Evolutionary conservation across 2,888 invertebrate genomes (phyloP).

Genomic region (Scaptomyza caliginosa): DNA sequence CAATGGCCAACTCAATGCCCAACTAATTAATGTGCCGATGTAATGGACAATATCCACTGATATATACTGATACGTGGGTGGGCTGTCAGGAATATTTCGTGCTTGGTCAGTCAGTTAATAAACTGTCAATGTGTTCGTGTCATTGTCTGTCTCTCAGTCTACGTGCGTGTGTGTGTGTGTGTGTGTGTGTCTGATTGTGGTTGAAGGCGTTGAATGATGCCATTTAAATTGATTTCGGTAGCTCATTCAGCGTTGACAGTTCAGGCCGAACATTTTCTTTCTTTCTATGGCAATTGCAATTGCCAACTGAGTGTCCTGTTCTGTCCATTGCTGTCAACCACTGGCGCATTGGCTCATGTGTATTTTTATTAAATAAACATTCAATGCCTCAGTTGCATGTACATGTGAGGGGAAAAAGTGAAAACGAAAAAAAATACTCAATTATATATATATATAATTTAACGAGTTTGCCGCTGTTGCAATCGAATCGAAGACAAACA

Average conservation of each 20-base stretch:
- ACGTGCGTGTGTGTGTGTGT: neutral
- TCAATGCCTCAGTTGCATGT: slow-evolving; percentile 4
- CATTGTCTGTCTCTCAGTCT: slow-evolving; percentile 19
- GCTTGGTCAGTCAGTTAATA: slow-evolving; percentile 67
- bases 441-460: too few species aligned
- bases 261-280: slow-evolving; percentile 4
- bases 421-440: slow-evolving; percentile 14
- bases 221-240: slow-evolving; percentile 77
- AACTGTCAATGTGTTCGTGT: slow-evolving; percentile 64
- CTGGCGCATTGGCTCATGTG: slow-evolving; percentile 47
- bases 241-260: slow-evolving; percentile 50
- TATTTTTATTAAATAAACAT: slow-evolving; percentile 80
- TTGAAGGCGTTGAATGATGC: slow-evolving; percentile 71
- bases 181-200: slow-evolving; percentile 49
- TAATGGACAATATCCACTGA: slow-evolving; percentile 60
- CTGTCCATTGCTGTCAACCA: slow-evolving; percentile 6
- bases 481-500: slow-evolving; percentile 74
- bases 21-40: slow-evolving; percentile 73
- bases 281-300: slow-evolving; percentile 31
- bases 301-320: neutral
- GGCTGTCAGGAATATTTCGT: slow-evolving; percentile 66
- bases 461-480: slow-evolving; percentile 24
- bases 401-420: slow-evolving; percentile 17
- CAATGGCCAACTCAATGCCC: slow-evolving; percentile 64
- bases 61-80: slow-evolving; percentile 51